Evolutionary conservation across 2,113 vertebrate genomes (phyloP).

Genomic region (Erythrolamprus reginae): DNA sequence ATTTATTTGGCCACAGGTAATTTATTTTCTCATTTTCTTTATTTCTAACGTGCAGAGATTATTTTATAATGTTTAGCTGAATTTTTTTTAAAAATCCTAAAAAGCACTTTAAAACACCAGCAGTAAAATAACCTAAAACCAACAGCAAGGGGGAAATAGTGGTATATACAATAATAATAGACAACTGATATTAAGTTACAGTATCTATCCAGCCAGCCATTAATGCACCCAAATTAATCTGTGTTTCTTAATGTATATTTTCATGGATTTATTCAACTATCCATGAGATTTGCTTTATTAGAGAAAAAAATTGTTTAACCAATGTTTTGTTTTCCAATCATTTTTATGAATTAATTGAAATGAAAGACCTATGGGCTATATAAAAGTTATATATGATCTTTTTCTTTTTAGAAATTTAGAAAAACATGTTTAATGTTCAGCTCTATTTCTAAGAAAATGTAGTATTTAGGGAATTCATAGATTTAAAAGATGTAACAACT

Average conservation of each 20-base stretch:
- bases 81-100: no score
- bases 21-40: not conserved
- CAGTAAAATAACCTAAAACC: not conserved
- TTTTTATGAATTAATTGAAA: not conserved
- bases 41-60: not conserved
- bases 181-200: not conserved
- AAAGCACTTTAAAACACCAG: not conserved
- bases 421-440: not conserved
- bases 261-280: not conserved
- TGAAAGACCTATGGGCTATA: not conserved
- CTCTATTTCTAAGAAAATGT: not conserved
- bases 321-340: not conserved
- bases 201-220: not conserved
- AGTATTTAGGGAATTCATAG: not conserved
- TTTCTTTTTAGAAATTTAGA: not conserved
- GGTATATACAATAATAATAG: not conserved
- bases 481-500: not conserved
- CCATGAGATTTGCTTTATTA: not conserved
- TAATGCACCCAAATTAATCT: not conserved
- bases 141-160: not conserved
- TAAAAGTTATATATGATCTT: not conserved
- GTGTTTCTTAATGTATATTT: not conserved
- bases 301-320: not conserved
- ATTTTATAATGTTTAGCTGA: not conserved
- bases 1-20: conserved; percentile 94